A percentile compares a stretch with the other conserved stretches of the same genome.
These are phyloP conservation scores for Copsychus sechellarum DNA, from an alignment of 2,113 vertebrate species.

Conservation along the genomic window DNA sequence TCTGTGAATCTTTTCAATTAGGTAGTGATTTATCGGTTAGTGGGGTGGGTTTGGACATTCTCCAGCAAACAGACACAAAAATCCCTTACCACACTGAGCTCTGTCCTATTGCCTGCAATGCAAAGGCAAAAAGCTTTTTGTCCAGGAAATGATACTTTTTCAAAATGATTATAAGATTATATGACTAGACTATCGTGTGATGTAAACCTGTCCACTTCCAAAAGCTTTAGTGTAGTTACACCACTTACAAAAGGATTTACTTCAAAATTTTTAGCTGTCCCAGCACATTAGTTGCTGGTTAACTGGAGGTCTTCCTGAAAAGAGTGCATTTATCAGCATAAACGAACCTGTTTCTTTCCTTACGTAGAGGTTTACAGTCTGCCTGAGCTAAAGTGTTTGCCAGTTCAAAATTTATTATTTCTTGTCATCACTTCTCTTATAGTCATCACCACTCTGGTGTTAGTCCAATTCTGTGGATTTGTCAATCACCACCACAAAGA, in stretches of 20 bases:
- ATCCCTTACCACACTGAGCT: constrained; percentile 21
- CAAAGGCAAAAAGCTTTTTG: not conserved
- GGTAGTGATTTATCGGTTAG: constrained; percentile 36
- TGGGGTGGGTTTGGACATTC: constrained; percentile 33
- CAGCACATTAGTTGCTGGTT: constrained; percentile 44
- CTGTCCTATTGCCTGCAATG: not conserved
- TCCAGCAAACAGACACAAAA: not conserved
- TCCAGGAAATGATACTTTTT: constrained; percentile 47
- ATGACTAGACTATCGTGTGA: constrained; percentile 25
- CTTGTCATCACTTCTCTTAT: constrained; percentile 48
- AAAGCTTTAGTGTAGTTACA: constrained; percentile 5
- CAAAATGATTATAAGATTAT: not conserved
- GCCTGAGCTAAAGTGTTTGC: not conserved
- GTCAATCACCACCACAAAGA: constrained; percentile 62
- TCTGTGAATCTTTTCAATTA: constrained; percentile 35
- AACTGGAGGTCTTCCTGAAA: constrained; percentile 51
- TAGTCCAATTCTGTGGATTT: constrained; percentile 57
- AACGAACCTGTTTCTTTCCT: not conserved
- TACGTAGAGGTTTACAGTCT: constrained; percentile 12
- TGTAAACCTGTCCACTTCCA: constrained; percentile 2
- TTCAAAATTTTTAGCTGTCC: constrained; percentile 38
- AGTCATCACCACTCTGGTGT: constrained; percentile 55
- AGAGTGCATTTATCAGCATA: constrained; percentile 53
- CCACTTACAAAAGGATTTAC: not conserved
- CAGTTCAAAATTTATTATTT: constrained; percentile 55